Evolutionary conservation across 2,888 invertebrate species (phyloP), one percentile per base, ranked within the genome.

Genomic region (Ametastegia equiseti): DNA sequence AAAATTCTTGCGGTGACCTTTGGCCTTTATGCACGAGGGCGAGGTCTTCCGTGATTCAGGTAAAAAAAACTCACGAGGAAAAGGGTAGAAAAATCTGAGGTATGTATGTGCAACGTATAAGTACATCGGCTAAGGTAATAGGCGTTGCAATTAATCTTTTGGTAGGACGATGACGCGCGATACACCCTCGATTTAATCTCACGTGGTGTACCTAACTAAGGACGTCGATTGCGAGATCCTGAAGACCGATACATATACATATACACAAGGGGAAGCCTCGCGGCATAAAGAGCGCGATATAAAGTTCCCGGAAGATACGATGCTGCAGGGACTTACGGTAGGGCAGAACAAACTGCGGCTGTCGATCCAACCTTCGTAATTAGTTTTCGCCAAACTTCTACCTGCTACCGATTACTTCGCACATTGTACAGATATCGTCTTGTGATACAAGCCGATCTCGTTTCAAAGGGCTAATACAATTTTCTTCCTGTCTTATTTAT

Each of bases 311-410:
- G 71, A 71, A 71, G 71, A 67, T n/a, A n/a, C n/a, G n/a, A n/a
- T n/a, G 36, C 27, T 23, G 30, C 57, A 19, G 19, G 23, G 11
- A 57, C 23, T 11, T 19, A 65, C 23, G 39, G 67, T 36, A 36
- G 39, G 67, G 67, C 42, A 67, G 39, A 67, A 67, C 67, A 67
- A 67, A 67, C 67, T 39, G n/a, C n/a, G n/a, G n/a, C 45, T 30
- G 71, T 71, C 71, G 71, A 71, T 54, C 33, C 23, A 54, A 57
- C 75, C 47, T 71, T 47, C 75, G 75, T 75, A 75, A 75, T 75
- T 75, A 75, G 54, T 75, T 75, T 75, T 75, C 75, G 75, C 75
- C 9, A 75, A 75, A 75, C 50, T 54, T 54, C 75, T 57, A 27
- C 75, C 54, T 36, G 33, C 75, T 75, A 54, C 75, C 50, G 54